phyloP scores from a whole-genome alignment of 2,113 vertebrate species.

The Ageneiosus marmoratus region DNA sequence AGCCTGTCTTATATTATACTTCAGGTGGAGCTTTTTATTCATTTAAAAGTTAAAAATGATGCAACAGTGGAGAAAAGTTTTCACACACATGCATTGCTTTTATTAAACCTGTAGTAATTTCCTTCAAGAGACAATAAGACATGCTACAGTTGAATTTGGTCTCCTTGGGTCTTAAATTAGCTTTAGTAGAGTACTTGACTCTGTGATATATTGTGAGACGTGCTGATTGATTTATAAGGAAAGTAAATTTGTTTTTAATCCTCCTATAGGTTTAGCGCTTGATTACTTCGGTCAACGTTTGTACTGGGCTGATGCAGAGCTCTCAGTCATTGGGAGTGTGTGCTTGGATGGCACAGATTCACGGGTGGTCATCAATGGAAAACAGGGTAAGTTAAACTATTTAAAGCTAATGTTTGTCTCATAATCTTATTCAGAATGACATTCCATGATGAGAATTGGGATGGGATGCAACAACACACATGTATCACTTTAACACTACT shows the following conservation, averaged over 20 bases:
- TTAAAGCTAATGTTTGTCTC: slow-evolving; percentile 2
- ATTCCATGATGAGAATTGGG: neutral
- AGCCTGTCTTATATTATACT: slow-evolving; percentile 18
- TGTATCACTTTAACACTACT: neutral
- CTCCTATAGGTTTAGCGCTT: slow-evolving; percentile 84
- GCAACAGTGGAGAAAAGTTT: slow-evolving; percentile 3
- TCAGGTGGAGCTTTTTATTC: neutral
- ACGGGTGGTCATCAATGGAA: slow-evolving; percentile 82
- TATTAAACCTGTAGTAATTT: slow-evolving; percentile 41
- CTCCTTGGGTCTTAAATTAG: slow-evolving; percentile 62
- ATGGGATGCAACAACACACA: neutral
- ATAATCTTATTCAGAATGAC: neutral
- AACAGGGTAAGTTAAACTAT: slow-evolving; percentile 79
- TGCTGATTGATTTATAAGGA: slow-evolving; percentile 43
- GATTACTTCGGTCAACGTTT: slow-evolving; percentile 93
- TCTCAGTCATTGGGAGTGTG: slow-evolving; percentile 91
- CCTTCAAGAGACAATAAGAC: slow-evolving; percentile 63
- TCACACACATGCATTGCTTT: slow-evolving; percentile 28
- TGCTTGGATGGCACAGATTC: slow-evolving; percentile 88
- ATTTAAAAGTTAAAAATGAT: neutral
- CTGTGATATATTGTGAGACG: neutral
- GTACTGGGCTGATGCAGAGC: slow-evolving; percentile 96
- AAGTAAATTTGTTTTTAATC: slow-evolving; percentile 61
- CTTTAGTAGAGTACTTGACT: neutral
- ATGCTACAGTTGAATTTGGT: slow-evolving; percentile 67